Conservation (phyloP, 1,140 invertebrate species). For the Aphidius gifuensis region DNA sequence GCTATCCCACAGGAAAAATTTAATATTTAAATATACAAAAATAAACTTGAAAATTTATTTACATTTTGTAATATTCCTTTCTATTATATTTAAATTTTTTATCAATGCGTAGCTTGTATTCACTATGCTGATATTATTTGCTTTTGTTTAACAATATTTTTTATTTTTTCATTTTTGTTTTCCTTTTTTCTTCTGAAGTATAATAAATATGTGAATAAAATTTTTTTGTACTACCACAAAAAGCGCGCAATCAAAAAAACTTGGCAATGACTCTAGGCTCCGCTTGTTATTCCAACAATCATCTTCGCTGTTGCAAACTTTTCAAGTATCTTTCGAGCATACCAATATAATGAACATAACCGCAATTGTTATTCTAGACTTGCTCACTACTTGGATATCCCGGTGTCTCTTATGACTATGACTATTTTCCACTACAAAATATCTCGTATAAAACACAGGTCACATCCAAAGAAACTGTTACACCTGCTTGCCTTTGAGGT, state of each 20-base stretch:
- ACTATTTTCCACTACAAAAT: neutral
- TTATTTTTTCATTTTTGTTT: neutral
- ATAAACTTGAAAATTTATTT: no score
- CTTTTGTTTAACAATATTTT: neutral
- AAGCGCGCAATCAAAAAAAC: slow-evolving; percentile 12
- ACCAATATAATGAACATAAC: slow-evolving; percentile 20
- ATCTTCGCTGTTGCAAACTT: slow-evolving; percentile 18
- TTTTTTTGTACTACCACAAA: no score
- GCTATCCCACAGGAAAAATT: no score
- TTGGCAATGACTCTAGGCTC: slow-evolving; percentile 18
- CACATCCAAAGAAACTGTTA: slow-evolving; percentile 22
- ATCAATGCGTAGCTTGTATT: no score
- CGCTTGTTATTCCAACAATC: slow-evolving; percentile 12
- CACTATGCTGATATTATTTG: no score
- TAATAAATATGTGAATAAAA: no score
- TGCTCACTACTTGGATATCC: neutral
- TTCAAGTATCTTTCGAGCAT: slow-evolving; percentile 14
- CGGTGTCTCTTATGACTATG: neutral
- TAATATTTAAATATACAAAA: no score
- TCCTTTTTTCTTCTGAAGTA: no score
- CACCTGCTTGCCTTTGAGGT: slow-evolving; percentile 13
- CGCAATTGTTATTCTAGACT: slow-evolving; percentile 13
- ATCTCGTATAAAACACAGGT: slow-evolving; percentile 17
- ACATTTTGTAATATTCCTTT: no score
- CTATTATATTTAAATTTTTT: no score